phyloP scores from a whole-genome alignment of 2,113 vertebrate genomes.

The Ameiurus melas region DNA sequence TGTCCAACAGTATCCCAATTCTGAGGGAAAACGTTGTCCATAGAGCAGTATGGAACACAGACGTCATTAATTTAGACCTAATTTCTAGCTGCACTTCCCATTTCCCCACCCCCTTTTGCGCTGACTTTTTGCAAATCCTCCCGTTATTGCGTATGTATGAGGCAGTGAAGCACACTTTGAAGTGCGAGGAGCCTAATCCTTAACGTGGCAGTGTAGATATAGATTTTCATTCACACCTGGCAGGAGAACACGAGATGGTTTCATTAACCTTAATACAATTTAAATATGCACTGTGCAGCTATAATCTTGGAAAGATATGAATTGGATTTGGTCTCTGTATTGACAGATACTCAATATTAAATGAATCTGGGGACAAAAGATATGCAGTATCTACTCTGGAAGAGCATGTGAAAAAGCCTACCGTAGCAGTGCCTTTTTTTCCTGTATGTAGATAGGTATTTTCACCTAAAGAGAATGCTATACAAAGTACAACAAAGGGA shows the following conservation, averaged over 20 bases:
- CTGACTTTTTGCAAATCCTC: background rate
- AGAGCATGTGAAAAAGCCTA: background rate
- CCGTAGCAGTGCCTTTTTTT: background rate
- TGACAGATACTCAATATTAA: conserved; percentile 21
- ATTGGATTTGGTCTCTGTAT: background rate
- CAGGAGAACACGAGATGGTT: background rate
- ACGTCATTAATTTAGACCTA: background rate
- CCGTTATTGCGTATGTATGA: background rate
- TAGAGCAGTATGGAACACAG: background rate
- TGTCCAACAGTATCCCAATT: background rate
- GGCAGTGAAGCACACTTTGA: background rate
- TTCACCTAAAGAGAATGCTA: background rate
- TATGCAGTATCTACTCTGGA: background rate
- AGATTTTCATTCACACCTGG: conserved; percentile 2
- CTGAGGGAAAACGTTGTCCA: background rate
- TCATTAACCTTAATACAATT: conserved; percentile 13
- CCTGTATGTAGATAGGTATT: background rate
- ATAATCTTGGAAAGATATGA: conserved; percentile 1
- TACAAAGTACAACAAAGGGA: conserved; percentile 21
- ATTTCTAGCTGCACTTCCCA: background rate
- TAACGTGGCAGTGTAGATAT: background rate
- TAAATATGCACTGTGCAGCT: background rate
- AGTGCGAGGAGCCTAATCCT: background rate
- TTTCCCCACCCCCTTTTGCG: background rate
- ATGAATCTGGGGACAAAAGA: background rate